phyloP scores from a whole-genome alignment of 2,888 invertebrate species.

The Drosophila nigricruria region DNA sequence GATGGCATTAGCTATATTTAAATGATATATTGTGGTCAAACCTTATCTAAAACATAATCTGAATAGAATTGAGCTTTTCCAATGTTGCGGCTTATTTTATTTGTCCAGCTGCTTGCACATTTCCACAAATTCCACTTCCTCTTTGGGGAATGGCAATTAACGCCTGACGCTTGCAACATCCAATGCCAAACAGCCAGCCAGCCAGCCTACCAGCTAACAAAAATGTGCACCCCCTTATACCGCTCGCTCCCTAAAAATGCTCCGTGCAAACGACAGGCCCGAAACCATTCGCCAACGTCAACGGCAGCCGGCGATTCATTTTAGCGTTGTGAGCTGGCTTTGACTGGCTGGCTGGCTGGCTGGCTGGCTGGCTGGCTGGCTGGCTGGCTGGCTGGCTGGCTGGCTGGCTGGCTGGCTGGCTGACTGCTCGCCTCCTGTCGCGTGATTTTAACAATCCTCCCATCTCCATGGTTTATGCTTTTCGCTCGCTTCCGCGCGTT shows the following conservation, averaged over 20 bases:
- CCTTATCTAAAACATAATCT: neutral
- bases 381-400: constrained; percentile 25
- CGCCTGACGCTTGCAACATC: constrained; percentile 40
- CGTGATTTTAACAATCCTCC: constrained; percentile 78
- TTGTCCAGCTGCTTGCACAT: constrained; percentile 22
- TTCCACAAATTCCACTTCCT: constrained; percentile 36
- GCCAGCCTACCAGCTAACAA: constrained; percentile 36
- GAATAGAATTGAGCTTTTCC: neutral
- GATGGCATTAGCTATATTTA: neutral
- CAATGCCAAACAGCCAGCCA: constrained; percentile 25
- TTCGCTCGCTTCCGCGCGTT: constrained; percentile 77
- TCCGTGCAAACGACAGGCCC: constrained; percentile 50
- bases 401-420: constrained; percentile 49
- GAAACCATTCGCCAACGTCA: constrained; percentile 53
- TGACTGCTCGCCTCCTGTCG: constrained; percentile 66
- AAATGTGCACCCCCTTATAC: constrained; percentile 28
- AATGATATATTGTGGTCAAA: neutral
- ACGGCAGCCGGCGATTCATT: constrained; percentile 65
- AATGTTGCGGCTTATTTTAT: constrained; percentile 9
- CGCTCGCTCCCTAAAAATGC: constrained; percentile 36
- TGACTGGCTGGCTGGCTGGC: constrained; percentile 24
- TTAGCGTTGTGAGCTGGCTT: constrained; percentile 68
- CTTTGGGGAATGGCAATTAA: constrained; percentile 49
- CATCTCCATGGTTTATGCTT: constrained; percentile 76
- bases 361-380: constrained; percentile 49